These are phyloP conservation scores for Schizopygopsis pylzovi DNA, from an alignment of 2,797 vertebrate genomes.

Conservation along the genomic window DNA sequence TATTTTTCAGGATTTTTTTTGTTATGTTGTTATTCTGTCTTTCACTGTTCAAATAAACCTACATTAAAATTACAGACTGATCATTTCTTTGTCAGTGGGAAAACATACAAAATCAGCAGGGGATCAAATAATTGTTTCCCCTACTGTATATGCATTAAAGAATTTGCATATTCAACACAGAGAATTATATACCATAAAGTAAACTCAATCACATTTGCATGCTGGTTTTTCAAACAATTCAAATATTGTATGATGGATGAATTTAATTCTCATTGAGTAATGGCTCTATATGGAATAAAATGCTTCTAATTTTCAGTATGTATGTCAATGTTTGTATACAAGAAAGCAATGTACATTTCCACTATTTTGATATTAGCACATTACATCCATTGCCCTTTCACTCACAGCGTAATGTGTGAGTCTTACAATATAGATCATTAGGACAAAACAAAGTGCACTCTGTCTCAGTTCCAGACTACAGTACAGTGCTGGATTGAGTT, in stretches of 20 bases:
- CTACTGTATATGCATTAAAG: neutral
- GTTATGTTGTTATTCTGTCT: too few relatives aligned
- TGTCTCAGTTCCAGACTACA: conserved; percentile 52
- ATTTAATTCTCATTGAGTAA: neutral
- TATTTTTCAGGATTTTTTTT: too few relatives aligned
- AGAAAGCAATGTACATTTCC: neutral
- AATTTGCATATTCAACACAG: neutral
- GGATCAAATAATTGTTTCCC: too few relatives aligned
- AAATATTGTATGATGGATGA: neutral
- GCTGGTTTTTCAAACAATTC: neutral
- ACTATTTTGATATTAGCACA: neutral
- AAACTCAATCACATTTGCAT: neutral
- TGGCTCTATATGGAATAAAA: neutral
- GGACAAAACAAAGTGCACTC: conserved; percentile 57
- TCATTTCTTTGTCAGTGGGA: too few relatives aligned
- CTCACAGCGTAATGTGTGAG: conserved; percentile 30
- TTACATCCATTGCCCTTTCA: neutral
- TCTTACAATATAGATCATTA: conserved; percentile 44
- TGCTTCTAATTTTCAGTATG: neutral
- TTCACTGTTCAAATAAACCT: too few relatives aligned
- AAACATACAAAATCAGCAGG: too few relatives aligned
- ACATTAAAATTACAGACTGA: too few relatives aligned
- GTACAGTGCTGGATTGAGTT: conserved; percentile 27
- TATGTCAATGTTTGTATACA: neutral
- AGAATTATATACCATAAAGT: neutral